Conservation (phyloP, 2,797 vertebrate genomes). For the Tauraco hartlaubi region DNA sequence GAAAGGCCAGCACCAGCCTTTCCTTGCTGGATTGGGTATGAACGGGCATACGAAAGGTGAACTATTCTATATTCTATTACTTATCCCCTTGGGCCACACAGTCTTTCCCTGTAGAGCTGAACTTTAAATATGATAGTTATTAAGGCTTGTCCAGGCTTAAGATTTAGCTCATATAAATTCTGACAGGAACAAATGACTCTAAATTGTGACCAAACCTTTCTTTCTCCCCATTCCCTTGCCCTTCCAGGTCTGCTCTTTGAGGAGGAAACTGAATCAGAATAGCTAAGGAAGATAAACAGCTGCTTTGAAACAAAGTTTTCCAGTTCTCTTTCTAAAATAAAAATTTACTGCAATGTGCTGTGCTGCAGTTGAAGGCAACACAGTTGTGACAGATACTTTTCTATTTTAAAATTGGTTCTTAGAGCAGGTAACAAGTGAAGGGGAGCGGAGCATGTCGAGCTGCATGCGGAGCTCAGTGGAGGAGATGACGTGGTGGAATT, state of each 20-base stretch:
- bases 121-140: slow-evolving; percentile 65
- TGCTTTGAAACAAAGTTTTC: slow-evolving; percentile 33
- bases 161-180: slow-evolving; percentile 63
- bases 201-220: slow-evolving; percentile 44
- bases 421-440: slow-evolving; percentile 86
- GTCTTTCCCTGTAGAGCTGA: slow-evolving; percentile 37
- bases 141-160: slow-evolving; percentile 55
- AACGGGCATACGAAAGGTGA: slow-evolving; percentile 48
- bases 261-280: background rate
- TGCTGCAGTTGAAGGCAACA: background rate
- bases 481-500: slow-evolving; percentile 80
- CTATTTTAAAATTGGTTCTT: slow-evolving; percentile 78
- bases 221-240: background rate
- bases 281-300: background rate
- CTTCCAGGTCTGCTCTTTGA: background rate
- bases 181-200: slow-evolving; percentile 58
- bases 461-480: slow-evolving; percentile 77
- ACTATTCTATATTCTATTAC: slow-evolving; percentile 44
- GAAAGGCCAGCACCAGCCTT: slow-evolving; percentile 38
- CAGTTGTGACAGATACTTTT: background rate
- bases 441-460: slow-evolving; percentile 83
- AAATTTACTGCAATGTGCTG: background rate
- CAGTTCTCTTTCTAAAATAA: background rate
- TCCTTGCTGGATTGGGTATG: background rate
- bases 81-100: slow-evolving; percentile 38